phyloP scores from a whole-genome alignment of 2,888 invertebrate species.

The Caenorhabditis sp. region DNA sequence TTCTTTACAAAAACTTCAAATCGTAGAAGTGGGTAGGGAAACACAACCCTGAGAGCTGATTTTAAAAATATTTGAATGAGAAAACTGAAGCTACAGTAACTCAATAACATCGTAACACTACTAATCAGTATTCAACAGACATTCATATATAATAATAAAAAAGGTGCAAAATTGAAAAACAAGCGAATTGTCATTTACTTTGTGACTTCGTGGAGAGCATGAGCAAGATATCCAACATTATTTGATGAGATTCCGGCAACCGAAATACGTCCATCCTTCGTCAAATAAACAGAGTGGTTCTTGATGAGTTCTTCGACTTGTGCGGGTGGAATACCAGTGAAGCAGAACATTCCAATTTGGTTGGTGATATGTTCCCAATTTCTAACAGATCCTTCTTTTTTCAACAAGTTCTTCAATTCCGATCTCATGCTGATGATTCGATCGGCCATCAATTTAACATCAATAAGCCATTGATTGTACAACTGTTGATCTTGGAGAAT shows the following conservation, averaged over 20 bases:
- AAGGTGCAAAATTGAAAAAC: not conserved
- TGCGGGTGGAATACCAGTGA: constrained; percentile 83
- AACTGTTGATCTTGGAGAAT: constrained; percentile 82
- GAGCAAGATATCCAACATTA: constrained; percentile 91
- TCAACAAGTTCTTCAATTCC: constrained; percentile 81
- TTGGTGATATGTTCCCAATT: constrained; percentile 93
- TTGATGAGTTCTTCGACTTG: constrained; percentile 63
- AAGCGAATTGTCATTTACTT: constrained; percentile 31
- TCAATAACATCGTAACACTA: too few species aligned
- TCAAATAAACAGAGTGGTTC: constrained; percentile 79
- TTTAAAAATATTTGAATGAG: too few species aligned
- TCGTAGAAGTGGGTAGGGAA: too few species aligned
- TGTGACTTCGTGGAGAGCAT: constrained; percentile 72
- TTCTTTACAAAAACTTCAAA: too few species aligned
- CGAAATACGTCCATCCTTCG: constrained; percentile 91
- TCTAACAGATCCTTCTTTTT: constrained; percentile 79
- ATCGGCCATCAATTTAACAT: constrained; percentile 97
- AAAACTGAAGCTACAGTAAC: too few species aligned
- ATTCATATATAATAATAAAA: not conserved
- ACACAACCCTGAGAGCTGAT: too few species aligned
- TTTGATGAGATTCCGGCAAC: constrained; percentile 90
- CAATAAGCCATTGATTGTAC: constrained; percentile 85
- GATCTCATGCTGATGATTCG: constrained; percentile 90
- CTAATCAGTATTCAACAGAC: too few species aligned
- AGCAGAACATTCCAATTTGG: constrained; percentile 97